Conservation (phyloP, 2,113 vertebrate genomes). For the Podarcis cretensis region DNA sequence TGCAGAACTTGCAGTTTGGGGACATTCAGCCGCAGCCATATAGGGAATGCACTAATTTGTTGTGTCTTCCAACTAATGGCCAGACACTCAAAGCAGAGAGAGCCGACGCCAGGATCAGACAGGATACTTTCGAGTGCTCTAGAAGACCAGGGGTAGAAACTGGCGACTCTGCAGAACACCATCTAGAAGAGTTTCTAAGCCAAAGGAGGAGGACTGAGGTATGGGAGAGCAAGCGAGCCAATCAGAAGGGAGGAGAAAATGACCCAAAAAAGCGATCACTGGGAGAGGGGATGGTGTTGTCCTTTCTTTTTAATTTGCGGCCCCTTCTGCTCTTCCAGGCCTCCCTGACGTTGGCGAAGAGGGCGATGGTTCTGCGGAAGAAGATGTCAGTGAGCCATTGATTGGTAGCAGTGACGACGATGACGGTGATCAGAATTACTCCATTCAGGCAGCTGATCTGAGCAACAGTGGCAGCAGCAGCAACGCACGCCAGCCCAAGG, state of each 20-base stretch:
- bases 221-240: constrained; percentile 57
- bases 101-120: constrained; percentile 57
- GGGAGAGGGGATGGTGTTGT: constrained; percentile 31
- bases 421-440: constrained; percentile 72
- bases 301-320: constrained; percentile 23
- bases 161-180: constrained; percentile 55
- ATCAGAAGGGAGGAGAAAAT: constrained; percentile 45
- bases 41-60: constrained; percentile 63
- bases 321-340: constrained; percentile 59
- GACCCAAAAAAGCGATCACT: constrained; percentile 19
- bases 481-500: constrained; percentile 46
- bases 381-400: constrained; percentile 88
- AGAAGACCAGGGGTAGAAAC: constrained; percentile 68
- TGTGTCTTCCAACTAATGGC: constrained; percentile 69
- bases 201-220: constrained; percentile 64
- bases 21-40: not conserved
- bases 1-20: not conserved
- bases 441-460: constrained; percentile 72
- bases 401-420: constrained; percentile 79
- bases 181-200: constrained; percentile 67
- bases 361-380: constrained; percentile 53
- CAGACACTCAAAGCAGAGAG: constrained; percentile 68
- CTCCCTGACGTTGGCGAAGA: constrained; percentile 77
- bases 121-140: constrained; percentile 62
- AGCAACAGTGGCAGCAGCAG: not conserved